phyloP scores from a whole-genome alignment of 2,797 vertebrate species.

The Intellagama lesueurii region DNA sequence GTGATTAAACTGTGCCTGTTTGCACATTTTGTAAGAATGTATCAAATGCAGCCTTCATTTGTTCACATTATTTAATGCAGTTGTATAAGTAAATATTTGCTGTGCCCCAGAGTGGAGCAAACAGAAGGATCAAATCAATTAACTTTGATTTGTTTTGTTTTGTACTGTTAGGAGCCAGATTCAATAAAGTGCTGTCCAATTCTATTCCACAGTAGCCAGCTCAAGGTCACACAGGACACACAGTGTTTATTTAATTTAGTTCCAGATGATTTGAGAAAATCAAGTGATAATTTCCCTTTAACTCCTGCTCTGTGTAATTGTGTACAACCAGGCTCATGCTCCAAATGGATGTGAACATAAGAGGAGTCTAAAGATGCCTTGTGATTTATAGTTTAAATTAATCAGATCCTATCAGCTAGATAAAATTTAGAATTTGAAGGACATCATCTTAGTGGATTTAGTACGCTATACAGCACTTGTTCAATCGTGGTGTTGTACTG shows the following conservation, averaged over 20 bases:
- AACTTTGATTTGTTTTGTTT: conserved; percentile 65
- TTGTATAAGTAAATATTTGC: conserved; percentile 50
- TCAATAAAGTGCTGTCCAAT: conserved; percentile 66
- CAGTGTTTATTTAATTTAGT: conserved; percentile 66
- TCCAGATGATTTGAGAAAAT: conserved; percentile 66
- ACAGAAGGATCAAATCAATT: conserved; percentile 59
- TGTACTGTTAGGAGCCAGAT: conserved; percentile 38
- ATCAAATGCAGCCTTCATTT: conserved; percentile 35
- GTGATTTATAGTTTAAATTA: conserved; percentile 55
- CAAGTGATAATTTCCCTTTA: conserved; percentile 69
- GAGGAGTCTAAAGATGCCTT: conserved; percentile 50
- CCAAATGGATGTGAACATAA: conserved; percentile 66
- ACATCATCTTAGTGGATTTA: neutral
- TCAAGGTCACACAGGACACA: conserved; percentile 62
- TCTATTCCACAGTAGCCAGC: conserved; percentile 45
- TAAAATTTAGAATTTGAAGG: neutral
- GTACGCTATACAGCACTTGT: neutral
- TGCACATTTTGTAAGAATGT: conserved; percentile 5
- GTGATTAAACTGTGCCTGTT: conserved; percentile 28
- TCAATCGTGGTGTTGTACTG: neutral
- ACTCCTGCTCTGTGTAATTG: conserved; percentile 57
- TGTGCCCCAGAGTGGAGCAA: conserved; percentile 44
- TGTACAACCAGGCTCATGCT: conserved; percentile 22
- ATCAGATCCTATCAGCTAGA: conserved; percentile 21
- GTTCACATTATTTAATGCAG: conserved; percentile 39